phyloP scores from a whole-genome alignment of 2,797 vertebrate species.

The Poecilia velifera region DNA sequence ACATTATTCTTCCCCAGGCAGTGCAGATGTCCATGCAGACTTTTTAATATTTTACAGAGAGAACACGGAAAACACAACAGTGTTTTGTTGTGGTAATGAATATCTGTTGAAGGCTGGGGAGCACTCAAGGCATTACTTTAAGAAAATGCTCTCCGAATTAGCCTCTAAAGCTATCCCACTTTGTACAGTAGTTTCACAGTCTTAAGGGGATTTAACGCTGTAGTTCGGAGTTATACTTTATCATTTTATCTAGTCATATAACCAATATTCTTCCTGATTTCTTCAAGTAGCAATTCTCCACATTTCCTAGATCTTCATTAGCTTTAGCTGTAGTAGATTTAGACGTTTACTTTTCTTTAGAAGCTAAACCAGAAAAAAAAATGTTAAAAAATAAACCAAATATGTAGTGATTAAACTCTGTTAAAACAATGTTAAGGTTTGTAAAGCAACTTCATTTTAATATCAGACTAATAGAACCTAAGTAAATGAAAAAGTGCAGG shows the following conservation, averaged over 20 bases:
- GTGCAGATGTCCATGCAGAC: conserved; percentile 18
- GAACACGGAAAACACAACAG: background rate
- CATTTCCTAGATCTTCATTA: background rate
- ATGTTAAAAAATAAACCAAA: background rate
- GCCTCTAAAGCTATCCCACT: background rate
- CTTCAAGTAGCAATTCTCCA: background rate
- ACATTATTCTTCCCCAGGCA: conserved; percentile 19
- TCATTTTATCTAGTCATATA: background rate
- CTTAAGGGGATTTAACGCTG: background rate
- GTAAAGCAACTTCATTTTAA: background rate
- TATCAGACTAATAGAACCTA: background rate
- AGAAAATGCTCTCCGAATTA: background rate
- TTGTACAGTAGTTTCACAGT: background rate
- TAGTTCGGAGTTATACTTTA: background rate
- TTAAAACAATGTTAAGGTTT: background rate
- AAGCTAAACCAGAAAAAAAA: background rate
- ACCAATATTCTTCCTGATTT: background rate
- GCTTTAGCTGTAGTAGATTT: background rate
- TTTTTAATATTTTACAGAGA: conserved; percentile 52
- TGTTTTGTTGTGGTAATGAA: conserved; percentile 31
- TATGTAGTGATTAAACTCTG: background rate
- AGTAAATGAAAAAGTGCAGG: background rate
- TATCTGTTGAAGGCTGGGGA: background rate
- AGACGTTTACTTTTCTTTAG: background rate
- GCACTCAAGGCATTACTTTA: background rate